Percentiles rank a stretch among this genome's conserved stretches.
These are phyloP conservation scores for Grus americana DNA, from an alignment of 2,113 vertebrate species.

Conservation along the genomic window DNA sequence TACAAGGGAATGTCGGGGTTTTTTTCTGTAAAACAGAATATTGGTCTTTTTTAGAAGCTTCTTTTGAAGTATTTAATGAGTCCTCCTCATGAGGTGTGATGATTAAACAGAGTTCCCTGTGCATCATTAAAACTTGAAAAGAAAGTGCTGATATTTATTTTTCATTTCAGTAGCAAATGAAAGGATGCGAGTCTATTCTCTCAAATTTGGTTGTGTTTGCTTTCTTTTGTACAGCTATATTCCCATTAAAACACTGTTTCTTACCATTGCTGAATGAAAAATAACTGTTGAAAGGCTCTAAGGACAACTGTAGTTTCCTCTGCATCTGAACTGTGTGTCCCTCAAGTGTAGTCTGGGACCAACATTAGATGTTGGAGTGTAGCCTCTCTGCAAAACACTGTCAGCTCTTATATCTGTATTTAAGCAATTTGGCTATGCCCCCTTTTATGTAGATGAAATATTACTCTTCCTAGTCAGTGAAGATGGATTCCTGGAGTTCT, in stretches of 20 bases:
- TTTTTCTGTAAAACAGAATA: background rate
- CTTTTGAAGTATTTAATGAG: background rate
- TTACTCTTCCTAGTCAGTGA: background rate
- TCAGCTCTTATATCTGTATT: background rate
- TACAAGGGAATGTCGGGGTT: background rate
- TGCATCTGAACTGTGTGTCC: background rate
- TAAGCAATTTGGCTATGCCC: accelerated
- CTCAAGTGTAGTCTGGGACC: background rate
- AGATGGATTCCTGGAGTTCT: background rate
- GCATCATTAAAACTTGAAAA: background rate
- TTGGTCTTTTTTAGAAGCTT: background rate
- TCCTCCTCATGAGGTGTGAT: background rate
- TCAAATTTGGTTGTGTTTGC: background rate
- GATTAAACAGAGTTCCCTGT: background rate
- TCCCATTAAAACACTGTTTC: background rate
- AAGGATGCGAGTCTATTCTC: background rate
- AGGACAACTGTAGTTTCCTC: background rate
- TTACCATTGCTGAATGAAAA: background rate
- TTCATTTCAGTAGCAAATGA: background rate
- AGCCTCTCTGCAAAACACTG: background rate
- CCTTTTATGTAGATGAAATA: background rate
- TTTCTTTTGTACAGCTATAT: background rate
- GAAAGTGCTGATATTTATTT: background rate
- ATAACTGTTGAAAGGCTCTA: background rate
- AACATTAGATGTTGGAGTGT: background rate